Conservation (phyloP, 1,140 invertebrate genomes). For the Aphaenogaster rudis region DNA sequence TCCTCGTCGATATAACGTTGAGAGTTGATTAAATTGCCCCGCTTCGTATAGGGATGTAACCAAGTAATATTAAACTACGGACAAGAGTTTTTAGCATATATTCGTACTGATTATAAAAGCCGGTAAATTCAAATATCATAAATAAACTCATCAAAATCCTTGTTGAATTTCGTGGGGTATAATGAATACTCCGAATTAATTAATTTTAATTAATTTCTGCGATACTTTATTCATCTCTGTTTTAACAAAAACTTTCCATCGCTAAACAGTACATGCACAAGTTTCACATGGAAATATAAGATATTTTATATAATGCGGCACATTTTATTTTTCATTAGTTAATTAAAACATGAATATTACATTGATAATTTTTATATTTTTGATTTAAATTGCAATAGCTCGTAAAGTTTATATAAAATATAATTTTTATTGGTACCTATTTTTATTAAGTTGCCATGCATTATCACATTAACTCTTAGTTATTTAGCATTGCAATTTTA, state of each 20-base stretch:
- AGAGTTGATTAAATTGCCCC: slow-evolving; percentile 72
- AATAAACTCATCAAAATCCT: slow-evolving; percentile 30
- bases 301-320: background rate
- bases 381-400: background rate
- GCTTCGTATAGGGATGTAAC: slow-evolving; percentile 57
- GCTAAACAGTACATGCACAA: background rate
- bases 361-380: background rate
- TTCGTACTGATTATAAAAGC: slow-evolving; percentile 46
- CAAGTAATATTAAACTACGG: slow-evolving; percentile 37
- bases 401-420: background rate
- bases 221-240: background rate
- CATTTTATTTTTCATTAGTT: slow-evolving; percentile 14
- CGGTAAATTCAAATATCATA: slow-evolving; percentile 24
- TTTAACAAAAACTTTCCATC: background rate
- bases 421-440: background rate
- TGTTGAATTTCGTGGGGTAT: background rate
- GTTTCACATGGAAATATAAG: background rate
- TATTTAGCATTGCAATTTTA: background rate
- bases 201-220: slow-evolving; percentile 25
- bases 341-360: background rate
- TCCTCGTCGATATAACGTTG: slow-evolving; percentile 66
- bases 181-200: slow-evolving; percentile 27
- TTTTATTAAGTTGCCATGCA: background rate
- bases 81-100: slow-evolving; percentile 63
- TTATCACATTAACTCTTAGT: background rate